Evolutionary conservation across 2,113 vertebrate species (phyloP).

Genomic region (Salvator merianae): DNA sequence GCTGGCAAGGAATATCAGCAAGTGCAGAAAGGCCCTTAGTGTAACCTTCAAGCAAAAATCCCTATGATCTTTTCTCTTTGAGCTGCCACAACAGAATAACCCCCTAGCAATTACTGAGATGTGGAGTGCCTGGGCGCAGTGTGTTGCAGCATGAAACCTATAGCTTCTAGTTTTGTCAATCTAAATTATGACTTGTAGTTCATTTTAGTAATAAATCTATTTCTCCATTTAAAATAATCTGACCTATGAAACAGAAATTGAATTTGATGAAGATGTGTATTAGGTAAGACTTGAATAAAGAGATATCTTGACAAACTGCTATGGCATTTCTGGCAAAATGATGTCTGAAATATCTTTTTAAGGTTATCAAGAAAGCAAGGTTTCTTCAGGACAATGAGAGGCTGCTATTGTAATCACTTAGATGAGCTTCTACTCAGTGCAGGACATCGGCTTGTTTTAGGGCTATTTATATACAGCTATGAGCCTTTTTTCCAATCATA

Average conservation of each 20-base stretch:
- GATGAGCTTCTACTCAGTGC: conserved; percentile 52
- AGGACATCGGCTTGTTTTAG: conserved; percentile 50
- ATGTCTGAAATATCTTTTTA: conserved; percentile 62
- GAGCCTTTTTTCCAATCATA: conserved; percentile 31
- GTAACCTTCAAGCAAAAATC: no score
- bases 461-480: conserved; percentile 55
- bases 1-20: no score
- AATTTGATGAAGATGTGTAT: neutral
- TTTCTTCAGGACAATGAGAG: conserved; percentile 53
- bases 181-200: no score
- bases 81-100: neutral
- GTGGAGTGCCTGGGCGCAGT: no score
- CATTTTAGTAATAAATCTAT: no score
- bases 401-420: conserved; percentile 52
- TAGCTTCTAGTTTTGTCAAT: no score
- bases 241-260: no score
- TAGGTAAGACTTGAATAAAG: fast-evolving
- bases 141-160: no score
- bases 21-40: no score
- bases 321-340: conserved; percentile 44
- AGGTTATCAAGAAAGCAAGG: conserved; percentile 56
- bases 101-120: no score
- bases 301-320: conserved; percentile 49
- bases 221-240: no score
- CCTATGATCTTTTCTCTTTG: no score